Conservation (phyloP, 2,888 invertebrate genomes). For the Malthinus seriepunctatus region DNA sequence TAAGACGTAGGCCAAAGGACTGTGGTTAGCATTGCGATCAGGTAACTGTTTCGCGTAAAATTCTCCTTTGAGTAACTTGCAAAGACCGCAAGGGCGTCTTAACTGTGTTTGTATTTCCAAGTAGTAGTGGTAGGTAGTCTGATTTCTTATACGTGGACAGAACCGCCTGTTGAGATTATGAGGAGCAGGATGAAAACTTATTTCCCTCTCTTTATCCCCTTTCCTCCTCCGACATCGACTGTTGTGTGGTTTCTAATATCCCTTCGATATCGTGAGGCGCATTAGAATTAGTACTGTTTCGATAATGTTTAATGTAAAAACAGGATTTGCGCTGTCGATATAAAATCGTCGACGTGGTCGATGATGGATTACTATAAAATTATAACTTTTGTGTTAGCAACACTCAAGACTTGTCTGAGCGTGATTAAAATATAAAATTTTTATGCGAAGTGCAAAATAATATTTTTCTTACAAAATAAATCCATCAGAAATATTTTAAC, state of each 20-base stretch:
- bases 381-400: conserved; percentile 3
- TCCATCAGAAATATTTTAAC: no score
- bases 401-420: neutral
- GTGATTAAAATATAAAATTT: conserved; percentile 8
- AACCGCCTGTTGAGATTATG: conserved; percentile 32
- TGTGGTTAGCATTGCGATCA: conserved; percentile 52
- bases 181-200: conserved; percentile 19
- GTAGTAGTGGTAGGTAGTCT: conserved; percentile 21
- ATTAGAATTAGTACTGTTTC: conserved; percentile 31
- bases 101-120: conserved; percentile 36
- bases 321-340: conserved; percentile 34
- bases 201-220: neutral
- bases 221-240: conserved; percentile 15
- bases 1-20: conserved; percentile 44
- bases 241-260: conserved; percentile 34
- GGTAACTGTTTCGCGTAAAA: conserved; percentile 47
- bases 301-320: conserved; percentile 34
- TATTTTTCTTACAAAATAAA: no score
- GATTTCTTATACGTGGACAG: conserved; percentile 38
- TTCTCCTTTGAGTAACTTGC: conserved; percentile 46
- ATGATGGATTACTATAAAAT: conserved; percentile 44
- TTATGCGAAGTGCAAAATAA: neutral
- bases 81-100: conserved; percentile 37
- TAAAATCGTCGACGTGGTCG: conserved; percentile 46
- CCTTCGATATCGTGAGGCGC: conserved; percentile 30